Conservation (phyloP, 1,140 invertebrate species). For the Drosophila ananassae region DNA sequence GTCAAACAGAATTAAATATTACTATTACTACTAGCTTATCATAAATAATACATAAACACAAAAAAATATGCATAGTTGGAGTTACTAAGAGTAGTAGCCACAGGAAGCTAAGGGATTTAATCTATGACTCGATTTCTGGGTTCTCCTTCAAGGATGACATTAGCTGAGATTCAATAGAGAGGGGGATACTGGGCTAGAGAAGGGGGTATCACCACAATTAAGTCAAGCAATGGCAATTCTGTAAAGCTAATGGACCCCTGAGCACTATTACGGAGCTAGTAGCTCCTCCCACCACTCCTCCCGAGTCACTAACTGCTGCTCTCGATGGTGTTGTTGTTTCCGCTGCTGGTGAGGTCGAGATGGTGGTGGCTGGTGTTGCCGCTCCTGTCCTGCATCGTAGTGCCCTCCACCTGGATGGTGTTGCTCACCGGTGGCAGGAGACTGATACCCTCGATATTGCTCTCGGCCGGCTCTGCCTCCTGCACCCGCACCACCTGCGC, state of each 20-base stretch:
- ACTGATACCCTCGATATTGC: constrained; percentile 9
- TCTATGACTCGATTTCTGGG: constrained; percentile 72
- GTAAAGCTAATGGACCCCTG: constrained; percentile 54
- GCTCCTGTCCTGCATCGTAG: constrained; percentile 22
- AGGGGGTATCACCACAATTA: constrained; percentile 5
- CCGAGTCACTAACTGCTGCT: constrained; percentile 1
- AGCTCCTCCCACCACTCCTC: neutral
- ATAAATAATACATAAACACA: constrained; percentile 25
- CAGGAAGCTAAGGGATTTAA: constrained; percentile 28
- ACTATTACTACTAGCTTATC: constrained; percentile 24
- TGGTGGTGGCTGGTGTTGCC: neutral
- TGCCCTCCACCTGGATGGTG: neutral
- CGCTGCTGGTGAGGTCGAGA: constrained; percentile 6
- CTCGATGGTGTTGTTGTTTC: constrained; percentile 4
- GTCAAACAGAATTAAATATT: constrained; percentile 56
- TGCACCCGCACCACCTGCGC: neutral
- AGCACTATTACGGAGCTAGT: constrained; percentile 37
- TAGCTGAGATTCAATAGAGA: neutral
- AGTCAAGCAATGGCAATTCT: constrained; percentile 59
- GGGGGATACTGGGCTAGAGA: no score
- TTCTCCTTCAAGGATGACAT: constrained; percentile 10
- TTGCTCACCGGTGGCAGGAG: neutral
- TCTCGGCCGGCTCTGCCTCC: constrained; percentile 42
- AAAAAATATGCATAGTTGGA: constrained; percentile 6
- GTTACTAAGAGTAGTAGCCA: constrained; percentile 1